Base-by-base conservation (phyloP, 1,140 invertebrate genomes). In the Nomia melanderi region DNA sequence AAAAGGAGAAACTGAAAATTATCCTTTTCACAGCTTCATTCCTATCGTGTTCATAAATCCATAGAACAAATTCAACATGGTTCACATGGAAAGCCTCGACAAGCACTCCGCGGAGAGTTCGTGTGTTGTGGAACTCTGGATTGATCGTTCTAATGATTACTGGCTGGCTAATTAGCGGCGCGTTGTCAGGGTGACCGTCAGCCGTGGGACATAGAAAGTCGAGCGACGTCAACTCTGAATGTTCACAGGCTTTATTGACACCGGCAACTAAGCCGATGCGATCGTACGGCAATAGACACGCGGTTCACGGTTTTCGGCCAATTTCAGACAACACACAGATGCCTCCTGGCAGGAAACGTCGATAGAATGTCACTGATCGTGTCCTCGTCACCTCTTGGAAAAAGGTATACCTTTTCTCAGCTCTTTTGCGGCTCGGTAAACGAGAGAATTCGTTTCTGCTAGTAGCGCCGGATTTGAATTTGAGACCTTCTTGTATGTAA, bases 81-180 rank as follows among this genome's bases (percentile, higher is more conserved):
- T 44, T 44, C 41, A 44, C 20, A 17, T 17, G 41, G 41, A 29
- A 67, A 62, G 64, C 39, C 44, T n/a, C 57, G 33, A 62, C 41
- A 33, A 74, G 53, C 20, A 54, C 56, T 63, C 29, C 53, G 50
- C 73, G 60, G 56, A 70, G 33, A 47, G 64, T 66, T 62, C 50
- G 77, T 81, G 81, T 67, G 63, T 72, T 41, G 47, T 65, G 63
- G 73, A 78, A 73, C 74, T 44, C 54, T 31, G 79, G 54, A 69
- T 59, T 67, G 74, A 78, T 60, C 67, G 57, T 60, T 62, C 50
- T 44, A 73, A 73, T 73, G 74, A 73, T 39, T 71, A 77, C 56
- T 47, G 36, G 47, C 47, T 29, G 53, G 70, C 62, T 84, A 83
- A 83, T 84, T 84, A 77, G 69, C 67, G 60, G 57, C 77, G 63